Base-by-base conservation (phyloP, 2,113 vertebrate genomes). In the Albula glossodonta region DNA sequence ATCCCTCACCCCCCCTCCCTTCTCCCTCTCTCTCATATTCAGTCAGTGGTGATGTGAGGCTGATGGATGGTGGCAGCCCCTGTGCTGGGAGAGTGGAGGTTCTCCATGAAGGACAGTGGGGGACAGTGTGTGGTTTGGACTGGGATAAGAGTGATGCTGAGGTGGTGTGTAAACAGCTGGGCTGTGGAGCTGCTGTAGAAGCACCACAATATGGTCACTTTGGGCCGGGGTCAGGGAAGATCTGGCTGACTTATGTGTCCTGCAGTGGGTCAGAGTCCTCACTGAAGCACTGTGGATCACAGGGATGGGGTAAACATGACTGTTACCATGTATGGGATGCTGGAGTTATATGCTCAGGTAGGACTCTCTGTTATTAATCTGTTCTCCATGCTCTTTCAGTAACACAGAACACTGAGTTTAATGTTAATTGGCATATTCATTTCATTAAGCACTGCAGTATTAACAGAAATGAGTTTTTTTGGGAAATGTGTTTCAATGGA, bases 141-240 rank as follows among this genome's bases (percentile, higher is more conserved):
- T 77, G 70, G 70, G 25, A 77, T 22, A 6, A 5, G 51, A 79
- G 1, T 41, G 84, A 78, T 79, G 51, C 84, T n/a, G 4, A 51
- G 57, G 84, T 80, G 84, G 84, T 85, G 84, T 85, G 84, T 78
- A 85, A 74, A 79, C 77, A 85, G 77, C 84, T 85, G 31, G 31
- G 13, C 74, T 85, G 84, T 79, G 84, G 77, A 57, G 9, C 53
- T 4, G 74, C 52, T 22, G 12, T 51, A 41, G 15, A 57, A 17
- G 53, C 57, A 48, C 50, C 51, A 9, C 3, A 0, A 48, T 12
- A 3, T 48, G 52, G 17, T 22, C 1, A 10, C 56, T 85, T 80
- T 80, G 84, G 77, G 15, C 15, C 1, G 49, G 78, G 84, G n/a
- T 60, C 41, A 13, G 84, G 53, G 52, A 12, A 15, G 0, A 80